Base-by-base conservation (phyloP, 2,888 invertebrate species). In the Cancer borealis region DNA sequence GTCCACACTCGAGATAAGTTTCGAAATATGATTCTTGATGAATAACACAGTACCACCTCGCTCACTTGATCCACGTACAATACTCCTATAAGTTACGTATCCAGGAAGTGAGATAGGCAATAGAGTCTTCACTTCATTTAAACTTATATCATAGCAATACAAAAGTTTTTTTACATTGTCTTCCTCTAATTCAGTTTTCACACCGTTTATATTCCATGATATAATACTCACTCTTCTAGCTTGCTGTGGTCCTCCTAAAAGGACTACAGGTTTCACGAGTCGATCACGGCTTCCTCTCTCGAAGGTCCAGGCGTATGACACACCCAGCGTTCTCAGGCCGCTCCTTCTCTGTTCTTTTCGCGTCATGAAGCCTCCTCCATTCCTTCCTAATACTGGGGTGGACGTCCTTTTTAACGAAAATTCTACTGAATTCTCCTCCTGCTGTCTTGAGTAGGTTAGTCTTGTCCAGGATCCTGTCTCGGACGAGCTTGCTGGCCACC, bases 321-420 rank as follows among this genome's bases (percentile, higher is more conserved):
- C 49, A 54, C 6, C 60, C 90, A 26, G 60, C 60, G 17, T 54
- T 90, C 39, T 90, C 90, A 30, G 60, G 90, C 26, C 60, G 49
- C 17, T 90, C 90, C 49, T 54, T 89, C 10, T 89, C 90, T 12
- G 49, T 14, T n/a, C 46, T 90, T 60, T 90, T 60, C 2, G 90
- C 60, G 49, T 90, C 90, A 30, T 30, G 54, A 26, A 90, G 26
- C 90, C 90, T 90, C 90, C 30, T 90, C 54, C 90, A 90, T 39
- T 90, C 54, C 54, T n/a, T 54, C 90, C 90, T 30, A 54, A 90
- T 90, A 46, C 49, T 90, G 49, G 60, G 30, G 60, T 90, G 90
- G 12, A 90, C 90, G 49, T 90, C 54, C 30, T 90, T 60, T n/a
- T 90, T 49, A 8, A 60, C 12, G 17, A 17, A 90, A n/a, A 89